Evolutionary conservation across 2,888 invertebrate genomes (phyloP), one percentile per base, ranked within the genome.

Genomic region (Brenthis daphne): DNA sequence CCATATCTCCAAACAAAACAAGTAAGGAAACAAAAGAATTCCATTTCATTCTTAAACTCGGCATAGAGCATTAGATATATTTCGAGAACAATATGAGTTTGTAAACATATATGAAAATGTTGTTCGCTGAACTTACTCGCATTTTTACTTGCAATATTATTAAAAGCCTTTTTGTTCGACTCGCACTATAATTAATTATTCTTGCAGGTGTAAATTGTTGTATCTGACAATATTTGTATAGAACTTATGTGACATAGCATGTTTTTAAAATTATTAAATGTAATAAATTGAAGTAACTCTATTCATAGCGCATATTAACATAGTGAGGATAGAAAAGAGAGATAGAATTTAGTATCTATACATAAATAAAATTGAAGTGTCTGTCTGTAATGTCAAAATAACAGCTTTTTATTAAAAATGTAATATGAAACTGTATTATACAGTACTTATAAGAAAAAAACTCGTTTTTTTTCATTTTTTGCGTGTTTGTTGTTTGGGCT

Each of bases 141-240:
- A 54, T 57, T 24, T 53, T 12, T 51, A 63, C 57, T 67, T 63
- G 65, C 68, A 71, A 71, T 71, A 71, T 65, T 55, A 68, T 68
- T 71, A 57, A 68, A 68, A 71, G 68, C 65, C 55, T 63, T 63
- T 68, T 71, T 71, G 68, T 71, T 57, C 29, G 55, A 65, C 57
- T 64, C 60, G 54, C 16, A 43, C 56, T 65, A 64, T 64, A 71
- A 71, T 71, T 57, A 68, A 68, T 68, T 71, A 58, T 71, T 71
- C 71, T 68, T 58, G 63, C 63, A 68, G 57, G 57, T 50, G 61
- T 50, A 55, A 55, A 20, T 6, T 24, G 61, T 13, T 63, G 16
- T 56, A 50, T 33, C 29, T 57, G 65, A 60, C 60, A 43, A 37
- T 58, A 37, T 61, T 37, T n/a, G 50, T 33, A 63, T 24, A 43